Percentiles rank a stretch among this genome's conserved stretches.
These are phyloP conservation scores for Metallyticus violacea DNA, from an alignment of 2,888 invertebrate species.

Conservation along the genomic window DNA sequence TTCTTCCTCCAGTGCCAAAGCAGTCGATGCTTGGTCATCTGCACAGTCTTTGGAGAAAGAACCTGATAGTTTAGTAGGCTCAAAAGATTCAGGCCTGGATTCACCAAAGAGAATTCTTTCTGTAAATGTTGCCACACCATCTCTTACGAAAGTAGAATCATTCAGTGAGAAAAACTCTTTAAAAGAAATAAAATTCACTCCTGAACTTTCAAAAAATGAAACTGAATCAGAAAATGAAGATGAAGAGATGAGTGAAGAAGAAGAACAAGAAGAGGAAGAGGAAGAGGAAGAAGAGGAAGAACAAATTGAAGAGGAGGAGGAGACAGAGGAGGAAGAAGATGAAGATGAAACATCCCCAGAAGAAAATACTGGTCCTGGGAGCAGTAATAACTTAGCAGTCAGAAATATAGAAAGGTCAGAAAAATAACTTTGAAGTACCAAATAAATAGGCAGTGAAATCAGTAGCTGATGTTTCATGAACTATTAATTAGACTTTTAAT, in stretches of 20 bases:
- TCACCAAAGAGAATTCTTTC: slow-evolving; percentile 6
- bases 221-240: background rate
- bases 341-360: background rate
- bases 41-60: background rate
- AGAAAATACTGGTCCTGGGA: background rate
- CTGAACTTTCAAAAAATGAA: background rate
- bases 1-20: background rate
- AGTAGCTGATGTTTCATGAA: too few relatives aligned
- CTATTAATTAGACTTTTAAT: too few relatives aligned
- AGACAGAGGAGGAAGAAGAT: background rate
- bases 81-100: slow-evolving; percentile 19
- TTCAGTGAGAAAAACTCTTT: background rate
- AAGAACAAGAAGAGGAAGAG: background rate
- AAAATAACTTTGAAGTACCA: background rate
- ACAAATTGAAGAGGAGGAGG: background rate
- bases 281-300: background rate
- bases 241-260: background rate
- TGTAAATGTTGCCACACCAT: background rate
- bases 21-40: background rate
- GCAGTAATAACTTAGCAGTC: background rate
- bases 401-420: background rate
- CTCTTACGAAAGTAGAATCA: background rate
- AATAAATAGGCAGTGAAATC: too few relatives aligned
- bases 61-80: background rate
- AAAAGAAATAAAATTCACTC: background rate